Evolutionary conservation across 2,888 invertebrate genomes (phyloP).

Genomic region (Drosophila mimica): DNA sequence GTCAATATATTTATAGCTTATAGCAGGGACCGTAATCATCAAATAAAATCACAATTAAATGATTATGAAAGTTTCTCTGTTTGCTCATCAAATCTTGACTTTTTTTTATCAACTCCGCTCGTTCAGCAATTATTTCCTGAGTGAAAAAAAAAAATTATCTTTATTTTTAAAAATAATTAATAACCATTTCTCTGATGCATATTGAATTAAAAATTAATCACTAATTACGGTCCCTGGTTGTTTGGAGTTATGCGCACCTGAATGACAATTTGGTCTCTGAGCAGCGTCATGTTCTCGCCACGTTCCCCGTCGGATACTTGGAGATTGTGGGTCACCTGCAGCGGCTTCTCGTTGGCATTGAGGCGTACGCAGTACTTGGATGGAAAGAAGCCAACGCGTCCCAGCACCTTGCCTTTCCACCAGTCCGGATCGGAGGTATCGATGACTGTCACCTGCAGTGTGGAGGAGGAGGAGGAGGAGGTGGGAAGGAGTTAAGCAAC

Average conservation of each 20-base stretch:
- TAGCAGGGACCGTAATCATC: neutral
- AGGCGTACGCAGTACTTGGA: slow-evolving; percentile 97
- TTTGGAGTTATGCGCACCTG: slow-evolving; percentile 84
- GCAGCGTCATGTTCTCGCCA: slow-evolving; percentile 89
- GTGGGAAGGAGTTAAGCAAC: slow-evolving; percentile 13
- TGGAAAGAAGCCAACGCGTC: slow-evolving; percentile 96
- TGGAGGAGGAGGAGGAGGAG: neutral
- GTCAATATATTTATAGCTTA: neutral
- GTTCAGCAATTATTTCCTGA: neutral
- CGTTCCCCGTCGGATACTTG: slow-evolving; percentile 94
- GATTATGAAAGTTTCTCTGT: neutral
- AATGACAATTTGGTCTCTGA: slow-evolving; percentile 97
- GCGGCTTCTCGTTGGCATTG: slow-evolving; percentile 94
- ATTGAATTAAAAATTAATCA: no score
- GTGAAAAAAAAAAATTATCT: neutral
- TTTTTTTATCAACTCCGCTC: neutral
- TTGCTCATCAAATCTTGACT: neutral
- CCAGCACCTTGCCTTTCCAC: slow-evolving; percentile 98
- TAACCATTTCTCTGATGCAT: neutral
- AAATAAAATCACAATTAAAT: neutral
- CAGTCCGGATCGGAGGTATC: slow-evolving; percentile 98
- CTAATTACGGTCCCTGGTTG: neutral
- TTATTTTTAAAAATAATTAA: neutral
- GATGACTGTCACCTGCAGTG: slow-evolving; percentile 92
- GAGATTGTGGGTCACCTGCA: slow-evolving; percentile 95